phyloP scores from a whole-genome alignment of 2,888 invertebrate species.

The Dolichomitus sp. region DNA sequence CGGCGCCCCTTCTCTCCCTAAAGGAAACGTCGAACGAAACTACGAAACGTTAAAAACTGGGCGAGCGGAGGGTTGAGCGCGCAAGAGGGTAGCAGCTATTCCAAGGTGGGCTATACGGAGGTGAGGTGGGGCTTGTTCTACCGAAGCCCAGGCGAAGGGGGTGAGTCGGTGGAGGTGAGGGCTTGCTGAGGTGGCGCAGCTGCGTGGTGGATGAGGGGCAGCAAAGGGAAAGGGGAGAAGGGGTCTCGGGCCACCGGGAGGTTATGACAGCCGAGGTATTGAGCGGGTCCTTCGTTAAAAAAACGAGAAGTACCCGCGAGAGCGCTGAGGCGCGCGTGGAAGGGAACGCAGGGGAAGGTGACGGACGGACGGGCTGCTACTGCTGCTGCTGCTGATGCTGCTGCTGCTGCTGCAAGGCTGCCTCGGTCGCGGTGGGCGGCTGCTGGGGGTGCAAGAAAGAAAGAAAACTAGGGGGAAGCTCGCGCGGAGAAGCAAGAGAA shows the following conservation, averaged over 20 bases:
- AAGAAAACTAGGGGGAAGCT: slow-evolving; percentile 27
- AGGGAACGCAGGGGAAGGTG: slow-evolving; percentile 55
- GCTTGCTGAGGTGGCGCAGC: slow-evolving; percentile 55
- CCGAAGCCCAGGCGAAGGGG: slow-evolving; percentile 41
- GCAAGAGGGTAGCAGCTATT: slow-evolving; percentile 44
- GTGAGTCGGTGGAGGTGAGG: slow-evolving; percentile 53
- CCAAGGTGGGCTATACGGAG: slow-evolving; percentile 47
- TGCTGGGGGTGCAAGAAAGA: slow-evolving; percentile 43
- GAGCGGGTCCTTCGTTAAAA: slow-evolving; percentile 86
- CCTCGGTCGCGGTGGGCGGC: slow-evolving; percentile 27
- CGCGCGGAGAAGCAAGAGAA: slow-evolving; percentile 26
- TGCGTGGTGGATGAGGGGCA: slow-evolving; percentile 18
- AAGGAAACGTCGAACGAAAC: slow-evolving; percentile 84
- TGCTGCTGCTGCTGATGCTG: slow-evolving; percentile 25
- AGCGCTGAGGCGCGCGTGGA: slow-evolving; percentile 67
- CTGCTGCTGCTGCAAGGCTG: slow-evolving; percentile 36
- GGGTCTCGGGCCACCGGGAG: slow-evolving; percentile 76
- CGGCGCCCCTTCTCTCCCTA: slow-evolving; percentile 59
- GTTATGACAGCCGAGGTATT: slow-evolving; percentile 86
- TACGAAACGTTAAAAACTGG: slow-evolving; percentile 83
- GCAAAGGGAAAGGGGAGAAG: slow-evolving; percentile 43
- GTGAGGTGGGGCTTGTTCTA: slow-evolving; percentile 51
- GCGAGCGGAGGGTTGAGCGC: slow-evolving; percentile 70
- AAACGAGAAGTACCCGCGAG: slow-evolving; percentile 81
- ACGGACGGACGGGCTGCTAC: slow-evolving; percentile 56